These are phyloP conservation scores for Picus viridis DNA, from an alignment of 2,797 vertebrate species.

Conservation along the genomic window DNA sequence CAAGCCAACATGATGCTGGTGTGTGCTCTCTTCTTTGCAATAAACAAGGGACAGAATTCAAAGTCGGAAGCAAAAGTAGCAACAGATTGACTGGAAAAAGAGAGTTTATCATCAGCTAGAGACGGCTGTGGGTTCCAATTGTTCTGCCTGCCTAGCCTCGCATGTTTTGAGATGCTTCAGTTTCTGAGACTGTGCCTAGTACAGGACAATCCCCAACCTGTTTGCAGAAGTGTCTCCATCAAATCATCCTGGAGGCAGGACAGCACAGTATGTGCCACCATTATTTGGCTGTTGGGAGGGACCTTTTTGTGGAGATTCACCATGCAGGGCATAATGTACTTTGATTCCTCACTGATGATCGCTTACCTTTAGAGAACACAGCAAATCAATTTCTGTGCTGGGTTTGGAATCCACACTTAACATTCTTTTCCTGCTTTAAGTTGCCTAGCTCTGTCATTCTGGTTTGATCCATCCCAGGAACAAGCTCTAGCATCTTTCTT, in stretches of 20 bases:
- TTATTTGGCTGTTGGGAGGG: neutral
- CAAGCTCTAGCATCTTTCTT: constrained; percentile 28
- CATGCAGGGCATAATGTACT: neutral
- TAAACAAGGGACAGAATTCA: neutral
- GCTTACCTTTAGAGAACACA: neutral
- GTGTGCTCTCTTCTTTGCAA: neutral
- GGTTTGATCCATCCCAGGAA: constrained; percentile 36
- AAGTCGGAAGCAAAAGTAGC: neutral
- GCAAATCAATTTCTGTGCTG: neutral
- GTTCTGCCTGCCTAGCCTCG: neutral
- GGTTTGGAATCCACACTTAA: neutral
- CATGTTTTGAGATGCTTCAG: neutral
- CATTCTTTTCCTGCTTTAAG: constrained; percentile 1
- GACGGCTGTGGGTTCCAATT: neutral
- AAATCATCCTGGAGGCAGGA: neutral
- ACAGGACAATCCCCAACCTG: neutral
- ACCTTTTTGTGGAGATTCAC: neutral
- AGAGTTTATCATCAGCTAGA: neutral
- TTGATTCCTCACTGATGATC: neutral
- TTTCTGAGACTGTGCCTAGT: neutral
- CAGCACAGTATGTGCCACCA: neutral
- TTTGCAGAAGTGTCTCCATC: neutral
- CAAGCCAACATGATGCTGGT: neutral
- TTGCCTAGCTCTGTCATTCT: constrained; percentile 35
- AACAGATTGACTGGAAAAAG: constrained; percentile 23